Percentiles rank a stretch among this genome's conserved stretches.
Evolutionary conservation across 1,140 invertebrate genomes (phyloP).

Genomic region (Alviniconcha marisindica): DNA sequence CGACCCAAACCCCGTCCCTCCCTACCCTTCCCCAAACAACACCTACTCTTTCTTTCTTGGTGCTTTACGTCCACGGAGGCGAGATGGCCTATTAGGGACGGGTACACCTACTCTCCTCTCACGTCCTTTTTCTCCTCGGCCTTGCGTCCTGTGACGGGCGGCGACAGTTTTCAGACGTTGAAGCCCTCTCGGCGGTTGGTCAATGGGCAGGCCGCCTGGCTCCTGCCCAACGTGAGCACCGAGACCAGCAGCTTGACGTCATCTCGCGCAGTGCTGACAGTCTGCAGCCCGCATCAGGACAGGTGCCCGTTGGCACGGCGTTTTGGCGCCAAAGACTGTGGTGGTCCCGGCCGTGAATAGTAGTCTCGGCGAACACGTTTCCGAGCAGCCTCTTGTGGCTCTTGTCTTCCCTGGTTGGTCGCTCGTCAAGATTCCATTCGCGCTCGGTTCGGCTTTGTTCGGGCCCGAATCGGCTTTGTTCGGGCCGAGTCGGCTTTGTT

Average conservation of each 20-base stretch:
- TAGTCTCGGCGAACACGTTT: too few relatives aligned
- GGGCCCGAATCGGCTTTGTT: not conserved
- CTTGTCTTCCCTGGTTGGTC: not conserved
- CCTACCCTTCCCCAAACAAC: too few relatives aligned
- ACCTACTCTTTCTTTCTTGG: too few relatives aligned
- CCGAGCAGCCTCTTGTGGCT: too few relatives aligned
- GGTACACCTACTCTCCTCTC: too few relatives aligned
- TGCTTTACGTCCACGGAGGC: too few relatives aligned
- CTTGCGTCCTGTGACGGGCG: not conserved
- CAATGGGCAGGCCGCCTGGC: not conserved
- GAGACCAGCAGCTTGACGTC: too few relatives aligned
- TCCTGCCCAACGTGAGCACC: not conserved
- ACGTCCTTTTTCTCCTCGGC: too few relatives aligned
- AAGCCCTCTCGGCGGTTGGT: not conserved
- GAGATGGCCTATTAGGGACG: too few relatives aligned
- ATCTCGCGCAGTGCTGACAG: too few relatives aligned
- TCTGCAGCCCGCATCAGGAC: conserved; percentile 26
- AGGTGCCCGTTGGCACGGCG: conserved; percentile 1
- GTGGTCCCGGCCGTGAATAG: not conserved
- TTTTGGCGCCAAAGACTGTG: not conserved
- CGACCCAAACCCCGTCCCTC: too few relatives aligned
- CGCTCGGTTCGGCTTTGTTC: not conserved
- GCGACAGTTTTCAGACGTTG: not conserved
- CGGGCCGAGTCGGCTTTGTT: not conserved
- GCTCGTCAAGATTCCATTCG: not conserved